phyloP scores from a whole-genome alignment of 2,888 invertebrate species.

The Rhimphoctona megacephalus region DNA sequence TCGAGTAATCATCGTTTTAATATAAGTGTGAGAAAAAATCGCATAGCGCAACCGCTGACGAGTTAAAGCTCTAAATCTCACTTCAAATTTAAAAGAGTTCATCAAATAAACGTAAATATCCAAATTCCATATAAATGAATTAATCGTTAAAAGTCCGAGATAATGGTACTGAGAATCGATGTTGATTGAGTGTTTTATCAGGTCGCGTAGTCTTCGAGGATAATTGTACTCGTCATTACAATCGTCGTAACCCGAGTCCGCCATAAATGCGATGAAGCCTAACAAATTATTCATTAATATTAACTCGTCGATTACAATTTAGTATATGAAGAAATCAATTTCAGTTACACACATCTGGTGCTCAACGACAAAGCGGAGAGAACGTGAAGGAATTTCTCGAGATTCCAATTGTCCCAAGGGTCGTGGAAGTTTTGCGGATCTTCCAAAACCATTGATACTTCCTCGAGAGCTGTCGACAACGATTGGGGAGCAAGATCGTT shows the following conservation, averaged over 20 bases:
- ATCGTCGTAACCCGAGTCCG: slow-evolving; percentile 70
- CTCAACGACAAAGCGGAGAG: slow-evolving; percentile 80
- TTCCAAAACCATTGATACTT: slow-evolving; percentile 77
- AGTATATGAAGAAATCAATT: neutral
- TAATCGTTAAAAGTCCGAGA: slow-evolving; percentile 78
- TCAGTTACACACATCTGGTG: slow-evolving; percentile 77
- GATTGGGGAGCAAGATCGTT: slow-evolving; percentile 79
- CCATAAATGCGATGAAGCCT: slow-evolving; percentile 81
- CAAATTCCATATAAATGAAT: slow-evolving; percentile 80
- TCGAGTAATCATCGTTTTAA: too few relatives aligned
- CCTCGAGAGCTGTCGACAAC: slow-evolving; percentile 79
- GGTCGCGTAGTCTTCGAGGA: slow-evolving; percentile 77
- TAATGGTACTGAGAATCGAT: slow-evolving; percentile 80
- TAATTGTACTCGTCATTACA: slow-evolving; percentile 75
- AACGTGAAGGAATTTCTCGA: slow-evolving; percentile 79
- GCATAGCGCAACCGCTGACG: too few relatives aligned
- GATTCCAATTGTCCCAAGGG: slow-evolving; percentile 78
- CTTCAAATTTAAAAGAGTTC: slow-evolving; percentile 78
- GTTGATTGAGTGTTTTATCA: slow-evolving; percentile 77
- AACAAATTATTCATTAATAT: neutral
- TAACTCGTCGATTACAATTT: neutral
- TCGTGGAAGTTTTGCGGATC: slow-evolving; percentile 79
- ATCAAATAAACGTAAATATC: slow-evolving; percentile 78
- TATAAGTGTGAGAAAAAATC: too few relatives aligned
- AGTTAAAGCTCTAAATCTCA: slow-evolving; percentile 68